phyloP scores from a whole-genome alignment of 2,888 invertebrate genomes.

The Stenoptilia bipunctidactyla region DNA sequence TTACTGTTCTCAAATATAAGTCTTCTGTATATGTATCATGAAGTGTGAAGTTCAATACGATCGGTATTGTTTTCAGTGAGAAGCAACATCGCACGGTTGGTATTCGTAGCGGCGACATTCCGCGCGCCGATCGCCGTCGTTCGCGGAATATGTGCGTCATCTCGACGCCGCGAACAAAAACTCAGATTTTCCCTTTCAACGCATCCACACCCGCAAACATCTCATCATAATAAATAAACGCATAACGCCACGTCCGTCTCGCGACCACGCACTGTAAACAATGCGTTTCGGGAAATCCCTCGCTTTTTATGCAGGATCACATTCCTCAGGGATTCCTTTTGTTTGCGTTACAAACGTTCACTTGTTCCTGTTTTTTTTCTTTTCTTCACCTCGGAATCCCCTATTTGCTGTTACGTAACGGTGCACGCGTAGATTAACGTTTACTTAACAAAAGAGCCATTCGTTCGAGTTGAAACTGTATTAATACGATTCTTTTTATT shows the following conservation, averaged over 20 bases:
- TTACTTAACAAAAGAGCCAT: background rate
- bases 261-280: slow-evolving; percentile 51
- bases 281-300: slow-evolving; percentile 66
- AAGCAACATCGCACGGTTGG: slow-evolving; percentile 23
- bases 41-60: no score
- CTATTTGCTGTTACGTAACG: slow-evolving; percentile 41
- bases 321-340: slow-evolving; percentile 70
- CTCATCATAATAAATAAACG: slow-evolving; percentile 37
- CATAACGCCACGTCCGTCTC: slow-evolving; percentile 40
- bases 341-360: slow-evolving; percentile 53
- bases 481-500: slow-evolving; percentile 21
- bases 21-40: no score
- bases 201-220: slow-evolving; percentile 34
- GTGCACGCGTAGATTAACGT: slow-evolving; percentile 22
- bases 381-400: slow-evolving; percentile 38
- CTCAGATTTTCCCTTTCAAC: slow-evolving; percentile 66
- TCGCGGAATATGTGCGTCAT: slow-evolving; percentile 55
- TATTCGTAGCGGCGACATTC: slow-evolving; percentile 27
- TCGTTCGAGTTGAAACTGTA: no score
- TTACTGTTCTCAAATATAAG: no score
- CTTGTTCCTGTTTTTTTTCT: slow-evolving; percentile 41
- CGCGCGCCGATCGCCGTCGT: slow-evolving; percentile 28
- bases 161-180: slow-evolving; percentile 47
- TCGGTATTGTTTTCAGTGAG: background rate
- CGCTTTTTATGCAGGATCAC: slow-evolving; percentile 52